A percentile compares a stretch with the other conserved stretches of the same genome.
phyloP scores from a whole-genome alignment of 1,140 invertebrate species.

The Pogonus chalceus region DNA sequence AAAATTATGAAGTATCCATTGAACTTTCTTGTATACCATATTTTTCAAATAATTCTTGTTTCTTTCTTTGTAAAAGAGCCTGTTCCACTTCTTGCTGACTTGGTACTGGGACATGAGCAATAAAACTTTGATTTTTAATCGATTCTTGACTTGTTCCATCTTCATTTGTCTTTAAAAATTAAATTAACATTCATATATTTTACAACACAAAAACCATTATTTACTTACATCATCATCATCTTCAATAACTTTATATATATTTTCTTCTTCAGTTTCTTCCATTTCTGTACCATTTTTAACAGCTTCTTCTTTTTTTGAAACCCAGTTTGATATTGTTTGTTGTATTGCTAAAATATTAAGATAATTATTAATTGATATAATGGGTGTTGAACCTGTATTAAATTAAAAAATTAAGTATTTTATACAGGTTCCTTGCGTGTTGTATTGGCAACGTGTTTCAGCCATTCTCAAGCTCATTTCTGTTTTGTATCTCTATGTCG shows the following conservation, averaged over 20 bases:
- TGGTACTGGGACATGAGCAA: conserved; percentile 78
- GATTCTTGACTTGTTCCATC: conserved; percentile 10
- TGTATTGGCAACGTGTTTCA: too few species aligned
- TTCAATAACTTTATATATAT: conserved; percentile 30
- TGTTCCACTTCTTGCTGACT: conserved; percentile 84
- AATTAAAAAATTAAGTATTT: too few species aligned
- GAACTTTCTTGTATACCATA: conserved; percentile 40
- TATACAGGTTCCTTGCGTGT: too few species aligned
- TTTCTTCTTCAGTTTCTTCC: conserved; percentile 39
- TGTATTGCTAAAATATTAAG: conserved; percentile 47
- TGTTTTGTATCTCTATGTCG: too few species aligned
- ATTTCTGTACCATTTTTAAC: conserved; percentile 35
- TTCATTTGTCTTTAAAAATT: conserved; percentile 16
- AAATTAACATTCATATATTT: background rate
- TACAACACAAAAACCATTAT: background rate
- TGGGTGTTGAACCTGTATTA: too few species aligned
- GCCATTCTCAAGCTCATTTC: too few species aligned
- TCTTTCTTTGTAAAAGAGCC: conserved; percentile 76
- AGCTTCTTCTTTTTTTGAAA: conserved; percentile 47
- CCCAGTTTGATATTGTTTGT: conserved; percentile 53
- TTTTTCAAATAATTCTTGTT: conserved; percentile 77
- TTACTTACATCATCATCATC: conserved; percentile 17
- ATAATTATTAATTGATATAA: too few species aligned
- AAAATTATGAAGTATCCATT: background rate
- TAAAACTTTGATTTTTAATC: conserved; percentile 45